phyloP scores from a whole-genome alignment of 1,140 invertebrate species.

The Meloidogyne hapla region DNA sequence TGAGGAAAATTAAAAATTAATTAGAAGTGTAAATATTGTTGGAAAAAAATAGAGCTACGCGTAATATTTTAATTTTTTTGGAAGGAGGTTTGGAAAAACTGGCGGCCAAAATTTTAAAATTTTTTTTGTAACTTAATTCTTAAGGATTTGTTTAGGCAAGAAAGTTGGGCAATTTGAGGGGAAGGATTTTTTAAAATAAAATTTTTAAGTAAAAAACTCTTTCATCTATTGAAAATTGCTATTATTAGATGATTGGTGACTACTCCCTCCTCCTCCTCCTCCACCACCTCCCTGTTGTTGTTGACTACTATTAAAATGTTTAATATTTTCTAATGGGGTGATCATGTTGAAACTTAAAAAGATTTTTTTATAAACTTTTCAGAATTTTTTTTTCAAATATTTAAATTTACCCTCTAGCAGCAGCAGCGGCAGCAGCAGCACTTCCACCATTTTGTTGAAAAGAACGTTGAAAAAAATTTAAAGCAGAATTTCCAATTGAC shows the following conservation, averaged over 20 bases:
- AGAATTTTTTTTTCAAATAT: not conserved
- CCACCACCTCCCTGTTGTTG: constrained; percentile 18
- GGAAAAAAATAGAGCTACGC: no score
- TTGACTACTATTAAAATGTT: constrained; percentile 53
- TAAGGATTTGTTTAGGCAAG: no score
- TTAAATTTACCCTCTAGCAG: constrained; percentile 13
- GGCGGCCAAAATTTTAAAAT: not conserved
- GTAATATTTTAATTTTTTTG: no score
- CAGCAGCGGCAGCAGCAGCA: constrained; percentile 27
- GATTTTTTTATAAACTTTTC: not conserved
- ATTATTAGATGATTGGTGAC: constrained; percentile 17
- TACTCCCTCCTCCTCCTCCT: constrained; percentile 19
- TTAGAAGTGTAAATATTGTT: no score
- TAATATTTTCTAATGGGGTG: constrained; percentile 61
- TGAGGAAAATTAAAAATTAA: no score
- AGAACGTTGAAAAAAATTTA: constrained; percentile 52
- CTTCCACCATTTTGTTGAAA: constrained; percentile 39
- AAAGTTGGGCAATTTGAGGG: no score
- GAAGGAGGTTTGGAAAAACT: not conserved
- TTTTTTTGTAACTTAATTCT: no score
- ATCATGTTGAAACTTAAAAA: constrained; percentile 62
- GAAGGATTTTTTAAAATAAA: no score
- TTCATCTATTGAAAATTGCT: not conserved
- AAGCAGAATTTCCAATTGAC: constrained; percentile 41
- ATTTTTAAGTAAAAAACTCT: no score